Conservation (phyloP, 2,888 invertebrate species). For the Polietes domitor region DNA sequence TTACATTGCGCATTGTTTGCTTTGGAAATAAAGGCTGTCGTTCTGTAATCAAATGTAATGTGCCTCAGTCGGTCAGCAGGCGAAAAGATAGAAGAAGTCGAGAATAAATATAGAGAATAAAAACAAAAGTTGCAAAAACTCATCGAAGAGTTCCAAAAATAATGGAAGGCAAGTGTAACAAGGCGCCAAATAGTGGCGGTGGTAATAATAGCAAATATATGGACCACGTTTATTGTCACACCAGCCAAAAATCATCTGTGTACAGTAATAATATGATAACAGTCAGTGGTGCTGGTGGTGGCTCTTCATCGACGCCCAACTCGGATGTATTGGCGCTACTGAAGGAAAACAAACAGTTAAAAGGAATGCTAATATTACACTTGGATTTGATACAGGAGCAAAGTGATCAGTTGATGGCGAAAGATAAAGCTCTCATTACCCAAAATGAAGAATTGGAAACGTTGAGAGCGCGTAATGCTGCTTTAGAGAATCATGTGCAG, state of each 20-base stretch:
- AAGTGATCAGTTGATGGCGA: slow-evolving; percentile 90
- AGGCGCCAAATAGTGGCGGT: slow-evolving; percentile 68
- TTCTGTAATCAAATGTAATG: no score
- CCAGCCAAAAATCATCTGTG: slow-evolving; percentile 72
- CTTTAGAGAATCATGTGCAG: slow-evolving; percentile 72
- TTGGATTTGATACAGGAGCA: slow-evolving; percentile 95
- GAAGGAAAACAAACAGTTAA: slow-evolving; percentile 81
- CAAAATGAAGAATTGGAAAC: slow-evolving; percentile 90
- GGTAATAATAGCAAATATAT: slow-evolving; percentile 72
- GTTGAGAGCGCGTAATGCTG: slow-evolving; percentile 82
- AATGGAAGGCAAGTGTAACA: slow-evolving; percentile 70
- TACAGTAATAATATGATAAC: slow-evolving; percentile 70
- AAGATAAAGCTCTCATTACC: slow-evolving; percentile 88
- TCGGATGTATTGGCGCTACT: slow-evolving; percentile 75
- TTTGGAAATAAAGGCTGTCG: no score
- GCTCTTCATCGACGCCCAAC: slow-evolving; percentile 62
- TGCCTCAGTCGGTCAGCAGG: no score
- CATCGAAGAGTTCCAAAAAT: no score
- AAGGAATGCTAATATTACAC: slow-evolving; percentile 90
- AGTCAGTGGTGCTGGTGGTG: slow-evolving; percentile 58
- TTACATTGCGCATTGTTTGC: no score
- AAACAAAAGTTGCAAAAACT: slow-evolving; percentile 55
- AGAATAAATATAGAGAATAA: no score
- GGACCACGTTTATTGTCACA: slow-evolving; percentile 77
- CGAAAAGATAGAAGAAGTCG: no score